These are phyloP conservation scores for Cataglyphis altisquamis DNA, from an alignment of 2,888 invertebrate genomes.

Conservation along the genomic window DNA sequence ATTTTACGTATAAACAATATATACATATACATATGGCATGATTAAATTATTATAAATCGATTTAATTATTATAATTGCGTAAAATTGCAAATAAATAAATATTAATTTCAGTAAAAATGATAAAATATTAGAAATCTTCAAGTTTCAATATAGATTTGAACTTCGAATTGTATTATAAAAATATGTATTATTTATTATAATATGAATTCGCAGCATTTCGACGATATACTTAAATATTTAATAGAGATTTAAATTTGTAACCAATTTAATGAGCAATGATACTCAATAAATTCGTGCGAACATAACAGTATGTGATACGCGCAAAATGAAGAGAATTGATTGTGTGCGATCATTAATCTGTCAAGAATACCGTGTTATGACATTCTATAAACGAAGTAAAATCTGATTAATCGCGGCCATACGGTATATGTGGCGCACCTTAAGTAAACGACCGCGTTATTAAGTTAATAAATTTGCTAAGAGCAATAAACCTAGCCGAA, in stretches of 20 bases:
- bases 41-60: constrained; percentile 4
- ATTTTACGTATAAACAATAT: not conserved
- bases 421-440: constrained; percentile 67
- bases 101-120: not conserved
- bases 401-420: constrained; percentile 76
- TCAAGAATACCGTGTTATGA: constrained; percentile 81
- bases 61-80: not conserved
- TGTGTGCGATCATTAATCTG: constrained; percentile 75
- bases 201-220: not conserved
- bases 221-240: not conserved
- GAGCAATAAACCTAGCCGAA: constrained; percentile 77
- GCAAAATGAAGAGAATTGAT: constrained; percentile 65
- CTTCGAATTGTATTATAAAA: not conserved
- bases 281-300: constrained; percentile 69
- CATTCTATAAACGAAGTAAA: constrained; percentile 79
- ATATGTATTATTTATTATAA: not conserved
- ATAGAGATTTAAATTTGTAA: not conserved
- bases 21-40: not conserved
- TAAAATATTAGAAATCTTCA: not conserved
- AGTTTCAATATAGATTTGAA: not conserved
- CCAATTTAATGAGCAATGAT: constrained; percentile 63
- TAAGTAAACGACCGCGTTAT: constrained; percentile 82
- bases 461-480: constrained; percentile 81
- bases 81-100: not conserved
- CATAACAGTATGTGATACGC: constrained; percentile 31